Conservation (phyloP, 2,888 invertebrate genomes). For the Dorcus hopei region DNA sequence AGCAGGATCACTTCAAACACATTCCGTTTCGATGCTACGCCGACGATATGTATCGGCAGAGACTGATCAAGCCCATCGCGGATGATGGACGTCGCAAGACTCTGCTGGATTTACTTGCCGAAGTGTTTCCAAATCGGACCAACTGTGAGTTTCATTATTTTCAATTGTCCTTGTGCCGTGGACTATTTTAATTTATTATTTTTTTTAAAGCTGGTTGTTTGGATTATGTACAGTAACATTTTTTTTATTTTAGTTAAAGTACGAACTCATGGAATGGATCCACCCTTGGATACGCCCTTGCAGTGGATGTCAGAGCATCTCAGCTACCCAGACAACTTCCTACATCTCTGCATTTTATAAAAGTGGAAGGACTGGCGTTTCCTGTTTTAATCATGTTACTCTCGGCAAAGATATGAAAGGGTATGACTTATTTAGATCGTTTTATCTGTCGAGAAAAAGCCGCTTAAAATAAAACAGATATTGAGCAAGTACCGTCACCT, state of each 20-base stretch:
- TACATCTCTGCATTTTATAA: constrained; percentile 68
- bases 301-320: constrained; percentile 98
- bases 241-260: constrained; percentile 58
- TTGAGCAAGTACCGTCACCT: too few relatives aligned
- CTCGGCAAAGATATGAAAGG: too few relatives aligned
- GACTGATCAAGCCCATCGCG: constrained; percentile 71
- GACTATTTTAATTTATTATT: too few relatives aligned
- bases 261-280: constrained; percentile 85
- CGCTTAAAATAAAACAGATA: too few relatives aligned
- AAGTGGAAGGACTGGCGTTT: not conserved
- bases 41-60: constrained; percentile 71
- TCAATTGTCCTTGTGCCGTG: not conserved
- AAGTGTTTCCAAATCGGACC: constrained; percentile 63
- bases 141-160: constrained; percentile 39
- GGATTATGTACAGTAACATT: not conserved
- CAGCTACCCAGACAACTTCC: constrained; percentile 97
- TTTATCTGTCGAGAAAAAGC: too few relatives aligned
- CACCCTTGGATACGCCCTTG: constrained; percentile 84
- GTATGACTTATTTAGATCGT: too few relatives aligned
- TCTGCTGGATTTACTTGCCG: constrained; percentile 66
- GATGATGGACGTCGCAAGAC: constrained; percentile 72
- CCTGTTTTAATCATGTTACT: not conserved
- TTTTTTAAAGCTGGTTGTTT: too few relatives aligned
- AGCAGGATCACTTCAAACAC: constrained; percentile 79
- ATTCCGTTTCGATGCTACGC: constrained; percentile 84